These are phyloP conservation scores for Rotaria socialis DNA, from an alignment of 2,888 invertebrate genomes.

Conservation along the genomic window DNA sequence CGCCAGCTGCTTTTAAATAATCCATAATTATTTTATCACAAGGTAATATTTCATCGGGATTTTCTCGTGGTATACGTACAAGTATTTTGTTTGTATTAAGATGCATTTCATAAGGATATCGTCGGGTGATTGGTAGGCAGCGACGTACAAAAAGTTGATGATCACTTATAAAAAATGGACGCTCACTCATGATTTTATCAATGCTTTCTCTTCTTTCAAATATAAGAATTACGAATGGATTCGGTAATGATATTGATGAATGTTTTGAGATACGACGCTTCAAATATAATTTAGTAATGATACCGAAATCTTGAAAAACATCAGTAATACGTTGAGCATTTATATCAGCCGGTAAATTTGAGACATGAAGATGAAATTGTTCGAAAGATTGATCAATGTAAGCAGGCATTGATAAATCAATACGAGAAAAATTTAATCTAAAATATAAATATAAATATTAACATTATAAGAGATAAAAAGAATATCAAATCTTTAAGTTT, in stretches of 20 bases:
- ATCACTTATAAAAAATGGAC: not conserved
- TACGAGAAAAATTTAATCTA: not conserved
- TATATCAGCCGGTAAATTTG: not conserved
- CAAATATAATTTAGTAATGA: not conserved
- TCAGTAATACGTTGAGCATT: not conserved
- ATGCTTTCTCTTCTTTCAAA: not conserved
- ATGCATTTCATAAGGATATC: not conserved
- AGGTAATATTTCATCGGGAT: not conserved
- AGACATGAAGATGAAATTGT: not conserved
- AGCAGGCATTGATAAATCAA: not conserved
- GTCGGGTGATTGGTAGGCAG: not conserved
- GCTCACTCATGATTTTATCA: not conserved
- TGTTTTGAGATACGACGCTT: not conserved
- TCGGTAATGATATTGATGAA: not conserved
- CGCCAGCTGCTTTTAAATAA: not conserved
- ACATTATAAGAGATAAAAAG: not conserved
- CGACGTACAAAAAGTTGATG: not conserved
- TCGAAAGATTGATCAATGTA: not conserved
- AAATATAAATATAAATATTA: not conserved
- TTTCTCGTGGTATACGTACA: not conserved
- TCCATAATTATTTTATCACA: not conserved
- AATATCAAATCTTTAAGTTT: no score
- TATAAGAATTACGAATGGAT: not conserved
- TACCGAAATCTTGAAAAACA: not conserved
- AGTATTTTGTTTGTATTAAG: not conserved